Base-by-base conservation (phyloP, 2,797 vertebrate species). In the Sparus aurata region DNA sequence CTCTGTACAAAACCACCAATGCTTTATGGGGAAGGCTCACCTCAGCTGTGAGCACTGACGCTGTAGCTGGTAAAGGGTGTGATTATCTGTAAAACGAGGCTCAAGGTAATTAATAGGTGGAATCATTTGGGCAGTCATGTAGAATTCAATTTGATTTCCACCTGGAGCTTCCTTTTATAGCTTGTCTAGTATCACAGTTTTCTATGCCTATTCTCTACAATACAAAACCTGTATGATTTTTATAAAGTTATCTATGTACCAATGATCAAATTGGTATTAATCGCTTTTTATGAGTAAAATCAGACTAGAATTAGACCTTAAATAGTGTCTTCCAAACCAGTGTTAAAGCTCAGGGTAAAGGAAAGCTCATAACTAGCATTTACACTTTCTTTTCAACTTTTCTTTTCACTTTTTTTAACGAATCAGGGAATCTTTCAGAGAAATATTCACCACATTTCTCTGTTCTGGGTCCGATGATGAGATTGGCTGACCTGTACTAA, bases 21-120 rank as follows among this genome's bases (percentile, higher is more conserved):
- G 4, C 55, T 60, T n/a, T 13, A 5, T 17, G 47, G 45, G 7
- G 16, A 61, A 30, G 18, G 1, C 58, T 57, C 41, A 54, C 60
- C 55, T 76, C 54, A 76, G 47, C 57, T 74, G 54, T 38, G 53
- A 78, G 55, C n/a, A 22, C 66, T 38, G 71, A 69, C 49, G 61
- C 66, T 34, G 4, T 23, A 18, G 45, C 61, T 49, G 60, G 47
- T 34, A 38, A 64, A 61, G 12, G 54, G 53, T 27, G 53, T 47
- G 12, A 73, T 80, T 79, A 67, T 58, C 49, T 71, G 59, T 65
- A 38, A 67, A 65, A 57, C 3, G 0, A 59, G 34, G 16, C 49
- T 60, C 7, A 25, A 27, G 45, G 45, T 75, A 61, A 75, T 75
- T 68, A 78, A 62, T 34, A 66, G 54, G 23, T 75, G 3, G 18